phyloP scores from a whole-genome alignment of 2,113 vertebrate species.

The Cynopterus brachyotis region DNA sequence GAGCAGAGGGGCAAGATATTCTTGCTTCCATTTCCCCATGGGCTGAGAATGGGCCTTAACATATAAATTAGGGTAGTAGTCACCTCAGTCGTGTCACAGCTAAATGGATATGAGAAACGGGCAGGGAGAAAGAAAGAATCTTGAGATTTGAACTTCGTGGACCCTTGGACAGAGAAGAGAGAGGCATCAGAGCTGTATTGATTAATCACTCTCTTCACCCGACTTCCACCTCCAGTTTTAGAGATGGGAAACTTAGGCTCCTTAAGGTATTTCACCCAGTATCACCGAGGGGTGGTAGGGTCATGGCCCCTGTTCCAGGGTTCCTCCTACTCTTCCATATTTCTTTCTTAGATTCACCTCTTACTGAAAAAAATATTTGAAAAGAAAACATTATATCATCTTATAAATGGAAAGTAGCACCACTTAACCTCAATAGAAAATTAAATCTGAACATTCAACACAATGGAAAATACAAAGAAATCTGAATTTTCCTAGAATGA shows the following conservation, averaged over 20 bases:
- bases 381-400: neutral
- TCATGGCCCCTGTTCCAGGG: neutral
- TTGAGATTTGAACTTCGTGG: neutral
- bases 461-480: neutral
- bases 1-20: neutral
- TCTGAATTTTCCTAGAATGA: neutral
- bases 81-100: neutral
- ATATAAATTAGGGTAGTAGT: neutral
- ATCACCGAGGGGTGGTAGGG: neutral
- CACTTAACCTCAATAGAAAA: neutral
- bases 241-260: neutral
- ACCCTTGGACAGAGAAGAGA: neutral
- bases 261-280: neutral
- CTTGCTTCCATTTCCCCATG: neutral
- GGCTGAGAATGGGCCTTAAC: neutral
- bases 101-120: neutral
- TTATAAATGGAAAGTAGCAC: neutral
- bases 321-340: neutral
- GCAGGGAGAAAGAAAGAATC: neutral
- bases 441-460: neutral
- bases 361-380: slow-evolving; percentile 4
- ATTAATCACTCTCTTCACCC: neutral
- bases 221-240: neutral
- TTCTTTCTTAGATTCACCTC: neutral
- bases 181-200: neutral